Evolutionary conservation across 2,797 vertebrate genomes (phyloP), one percentile per base, ranked within the genome.

Genomic region (Rhadinocentrus ornatus): DNA sequence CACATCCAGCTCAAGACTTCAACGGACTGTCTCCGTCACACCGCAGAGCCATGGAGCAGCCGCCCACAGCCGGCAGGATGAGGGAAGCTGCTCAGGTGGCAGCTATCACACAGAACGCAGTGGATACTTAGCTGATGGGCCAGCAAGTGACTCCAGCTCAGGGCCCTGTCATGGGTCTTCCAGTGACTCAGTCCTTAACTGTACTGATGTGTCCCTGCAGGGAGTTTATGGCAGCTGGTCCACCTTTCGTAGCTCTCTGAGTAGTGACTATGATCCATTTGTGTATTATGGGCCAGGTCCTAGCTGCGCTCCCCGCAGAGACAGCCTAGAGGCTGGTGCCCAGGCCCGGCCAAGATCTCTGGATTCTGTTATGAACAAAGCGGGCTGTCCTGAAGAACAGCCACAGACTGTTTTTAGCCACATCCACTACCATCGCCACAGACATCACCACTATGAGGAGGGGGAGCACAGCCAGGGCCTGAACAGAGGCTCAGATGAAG

Each of bases 141-240:
- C 98, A 0, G 97, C 96, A 15, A 99, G 98, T 0, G 98, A 99
- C 92, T 98, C 97, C 82, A 99, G 98, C 88, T 99, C 98, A 0
- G 97, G 98, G 18, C 97, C 97, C 18, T 99, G 97, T 82, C 96
- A 98, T 0, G 97, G 97, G 60, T 99, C 97, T 32, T 99, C 97
- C 73, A 99, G 98, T 41, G 98, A 99, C 92, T 99, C 97, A 0
- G 93, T 98, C 75, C 90, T 98, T 73, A 98, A 99, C 89, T 99
- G 97, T 88, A 99, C 97, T 0, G 98, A 99, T 0, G 31, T 99
- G 74, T 99, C 97, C 73, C 93, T 99, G 75, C 97, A 97, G 82
- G 97, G 97, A 27, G 94, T 97, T 71, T 97, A 99, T 0, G 98
- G 98, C 85, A 99, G 97, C 94, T 96, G 96, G 81, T 99, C 98